Evolutionary conservation across 1,140 invertebrate species (phyloP), one percentile per base, ranked within the genome.

Genomic region (Drosophila nikananu): DNA sequence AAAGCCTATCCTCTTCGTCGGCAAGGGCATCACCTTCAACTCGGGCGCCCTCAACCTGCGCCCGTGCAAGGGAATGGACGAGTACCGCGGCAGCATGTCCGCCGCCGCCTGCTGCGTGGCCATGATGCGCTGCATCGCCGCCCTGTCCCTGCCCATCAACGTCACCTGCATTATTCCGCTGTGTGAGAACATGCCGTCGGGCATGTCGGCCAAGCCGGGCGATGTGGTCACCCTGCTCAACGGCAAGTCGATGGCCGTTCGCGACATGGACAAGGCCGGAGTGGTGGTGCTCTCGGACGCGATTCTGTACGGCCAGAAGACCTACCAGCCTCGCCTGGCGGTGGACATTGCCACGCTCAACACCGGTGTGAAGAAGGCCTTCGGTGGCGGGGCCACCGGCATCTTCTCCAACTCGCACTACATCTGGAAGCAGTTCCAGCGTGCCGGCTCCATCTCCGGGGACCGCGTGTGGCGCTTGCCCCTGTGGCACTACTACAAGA

Each of bases 201-300:
- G 97, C 25, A 94, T 92, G 76, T 97, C 97, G 0, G 96, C 95
- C 1, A 98, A 98, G 92, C 98, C 97, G 10, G 97, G 97, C 19
- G 98, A 98, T 92, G 95, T 98, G 1, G 95, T 98, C 1, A 94
- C 93, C n/a, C 96, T 97, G 25, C 96, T 96, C 94, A 98, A 97
- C 92, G 97, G 97, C 15, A 98, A 97, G 91, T 96, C 96, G 5
- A 97, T 98, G 84, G 96, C 97, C 39, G 94, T 98, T 6, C 97
- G 98, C 77, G 98, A 98, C 84, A 98, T 98, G 15, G 97, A 98
- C 94, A 97, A 97, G 48, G 98, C 98, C 91, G 98, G 98, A 2
- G 94, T 98, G 39, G 94, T 99, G 2, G 96, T 99, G 59, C 94
- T 99, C 19, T 97, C 97, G 10, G 98, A 99, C 94, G 97, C 97